Base-by-base conservation (phyloP, 2,113 vertebrate genomes). In the Scomber colias region DNA sequence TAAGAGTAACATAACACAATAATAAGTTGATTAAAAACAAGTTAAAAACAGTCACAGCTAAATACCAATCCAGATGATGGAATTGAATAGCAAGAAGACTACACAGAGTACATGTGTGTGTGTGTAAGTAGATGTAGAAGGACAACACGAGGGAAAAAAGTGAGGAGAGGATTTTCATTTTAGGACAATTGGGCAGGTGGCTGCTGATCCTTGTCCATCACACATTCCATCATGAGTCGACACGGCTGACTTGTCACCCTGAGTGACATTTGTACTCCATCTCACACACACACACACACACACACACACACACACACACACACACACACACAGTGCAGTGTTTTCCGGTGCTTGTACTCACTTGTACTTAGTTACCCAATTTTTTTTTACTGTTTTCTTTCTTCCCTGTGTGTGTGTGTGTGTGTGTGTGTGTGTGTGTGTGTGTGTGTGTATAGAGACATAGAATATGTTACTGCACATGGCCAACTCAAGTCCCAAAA, bases 201-300 rank as follows among this genome's bases (percentile, higher is more conserved):
- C 77, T 83, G 87, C 83, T 92, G 92, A 92, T 92, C 87, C 85
- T 81, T 90, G 92, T 92, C 90, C 86, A 93, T 93, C 92, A 92
- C 83, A 89, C 90, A 93, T 94, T 93, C 91, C 89, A 95, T 94
- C 92, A 92, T 71, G 82, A 81, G 72, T 79, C 51, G 89, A 92
- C 92, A 93, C 84, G 93, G 91, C 89, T 92, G 91, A 94, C 91
- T 94, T 92, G 90, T 90, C 91, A 83, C 82, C 83, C 82, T 88
- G 86, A 92, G 86, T 91, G 92, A 90, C 86, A 84, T 89, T 89
- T 78, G 5, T 68, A 46, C 68, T 72, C 24, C 21, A 55, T 30
- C 75, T 64, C 55, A 60, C 7, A 10, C 7, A 7, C 4, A 35
- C 16, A 49, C 63, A 70, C 11, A 55, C 57, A 70, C 40, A 66